Conservation (phyloP, 2,888 invertebrate species). For the Noctuana brunneofusca region DNA sequence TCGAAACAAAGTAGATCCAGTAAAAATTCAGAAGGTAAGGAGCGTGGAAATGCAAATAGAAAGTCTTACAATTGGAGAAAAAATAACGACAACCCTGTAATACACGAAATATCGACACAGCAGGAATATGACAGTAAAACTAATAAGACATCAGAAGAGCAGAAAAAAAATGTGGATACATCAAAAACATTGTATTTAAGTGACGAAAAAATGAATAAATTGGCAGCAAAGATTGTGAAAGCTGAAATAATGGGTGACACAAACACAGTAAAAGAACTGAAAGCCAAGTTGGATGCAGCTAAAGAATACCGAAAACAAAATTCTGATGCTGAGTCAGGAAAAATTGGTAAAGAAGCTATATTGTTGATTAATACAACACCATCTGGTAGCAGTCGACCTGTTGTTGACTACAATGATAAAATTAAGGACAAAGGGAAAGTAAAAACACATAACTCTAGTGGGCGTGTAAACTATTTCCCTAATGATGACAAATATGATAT, state of each 20-base stretch:
- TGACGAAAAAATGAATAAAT: slow-evolving; percentile 93
- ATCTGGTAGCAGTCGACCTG: slow-evolving; percentile 87
- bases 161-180: slow-evolving; percentile 32
- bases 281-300: slow-evolving; percentile 88
- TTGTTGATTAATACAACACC: slow-evolving; percentile 87
- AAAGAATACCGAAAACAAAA: slow-evolving; percentile 78
- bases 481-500: slow-evolving; percentile 95
- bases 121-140: slow-evolving; percentile 12
- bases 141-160: slow-evolving; percentile 30
- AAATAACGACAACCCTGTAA: slow-evolving; percentile 18
- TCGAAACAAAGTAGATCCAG: slow-evolving; percentile 32
- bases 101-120: slow-evolving; percentile 4
- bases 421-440: slow-evolving; percentile 75
- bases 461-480: slow-evolving; percentile 91
- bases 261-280: slow-evolving; percentile 86
- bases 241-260: slow-evolving; percentile 96
- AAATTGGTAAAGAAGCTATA: slow-evolving; percentile 69
- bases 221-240: slow-evolving; percentile 95
- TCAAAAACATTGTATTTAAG: slow-evolving; percentile 75
- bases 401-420: slow-evolving; percentile 71
- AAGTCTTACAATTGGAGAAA: slow-evolving; percentile 55
- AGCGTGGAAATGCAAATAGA: slow-evolving; percentile 28
- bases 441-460: slow-evolving; percentile 88
- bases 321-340: slow-evolving; percentile 46
- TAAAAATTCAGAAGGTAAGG: background rate